phyloP scores from a whole-genome alignment of 2,113 vertebrate genomes.

The Potamarius usumacintae region DNA sequence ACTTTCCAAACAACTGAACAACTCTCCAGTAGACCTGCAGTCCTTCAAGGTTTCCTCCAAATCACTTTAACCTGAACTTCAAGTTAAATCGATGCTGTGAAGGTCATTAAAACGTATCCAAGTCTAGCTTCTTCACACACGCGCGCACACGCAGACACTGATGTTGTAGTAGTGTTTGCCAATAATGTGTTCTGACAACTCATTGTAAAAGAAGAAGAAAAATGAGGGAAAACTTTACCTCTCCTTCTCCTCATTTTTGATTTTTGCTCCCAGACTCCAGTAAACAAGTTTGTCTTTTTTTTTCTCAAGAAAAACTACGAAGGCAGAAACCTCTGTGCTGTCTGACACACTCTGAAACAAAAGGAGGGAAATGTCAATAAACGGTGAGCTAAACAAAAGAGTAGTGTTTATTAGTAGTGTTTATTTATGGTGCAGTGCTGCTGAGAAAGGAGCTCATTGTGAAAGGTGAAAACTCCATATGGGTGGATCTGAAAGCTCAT shows the following conservation, averaged over 20 bases:
- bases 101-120: not conserved
- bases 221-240: not conserved
- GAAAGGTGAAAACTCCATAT: not conserved
- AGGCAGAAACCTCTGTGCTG: not conserved
- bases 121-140: not conserved
- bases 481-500: not conserved
- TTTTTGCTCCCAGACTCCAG: slow-evolving; percentile 17
- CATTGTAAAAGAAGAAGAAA: slow-evolving; percentile 23
- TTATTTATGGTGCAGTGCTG: not conserved
- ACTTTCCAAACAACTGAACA: not conserved
- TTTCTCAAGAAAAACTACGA: not conserved
- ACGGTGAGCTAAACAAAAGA: not conserved
- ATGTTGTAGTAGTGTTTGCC: not conserved
- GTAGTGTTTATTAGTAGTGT: not conserved
- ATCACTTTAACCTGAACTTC: not conserved
- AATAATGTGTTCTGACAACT: slow-evolving; percentile 13
- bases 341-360: slow-evolving; percentile 8
- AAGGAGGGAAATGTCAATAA: not conserved
- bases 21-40: no score
- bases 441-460: not conserved
- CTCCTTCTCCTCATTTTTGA: slow-evolving; percentile 8
- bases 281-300: not conserved
- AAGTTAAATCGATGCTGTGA: not conserved
- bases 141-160: not conserved
- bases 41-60: not conserved